Evolutionary conservation across 2,113 vertebrate species (phyloP).

Genomic region (Rynchops niger): DNA sequence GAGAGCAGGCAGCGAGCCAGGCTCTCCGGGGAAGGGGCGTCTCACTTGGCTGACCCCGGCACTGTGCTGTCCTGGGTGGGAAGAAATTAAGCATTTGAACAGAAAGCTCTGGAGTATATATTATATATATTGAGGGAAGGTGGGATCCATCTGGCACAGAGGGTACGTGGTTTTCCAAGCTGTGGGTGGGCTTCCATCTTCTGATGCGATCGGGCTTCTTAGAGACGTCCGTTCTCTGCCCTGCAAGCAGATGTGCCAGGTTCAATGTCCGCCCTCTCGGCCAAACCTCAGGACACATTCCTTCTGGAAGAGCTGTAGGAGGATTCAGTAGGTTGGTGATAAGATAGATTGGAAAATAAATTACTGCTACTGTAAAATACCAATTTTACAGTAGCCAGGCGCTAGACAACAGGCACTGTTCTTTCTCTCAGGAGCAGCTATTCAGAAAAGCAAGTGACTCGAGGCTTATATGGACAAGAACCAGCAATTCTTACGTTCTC

Average conservation of each 20-base stretch:
- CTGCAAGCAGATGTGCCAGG: background rate
- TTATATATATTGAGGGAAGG: background rate
- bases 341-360: background rate
- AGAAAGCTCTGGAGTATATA: background rate
- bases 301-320: background rate
- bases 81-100: fast-evolving
- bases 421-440: background rate
- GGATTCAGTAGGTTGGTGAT: background rate
- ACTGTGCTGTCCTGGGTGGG: background rate
- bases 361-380: background rate
- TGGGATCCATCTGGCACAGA: background rate
- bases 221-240: background rate
- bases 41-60: no score
- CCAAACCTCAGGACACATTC: background rate
- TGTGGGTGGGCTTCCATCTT: background rate
- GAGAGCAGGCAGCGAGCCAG: background rate
- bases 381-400: background rate
- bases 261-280: fast-evolving
- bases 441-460: background rate
- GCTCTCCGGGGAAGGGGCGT: background rate
- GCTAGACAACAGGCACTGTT: background rate
- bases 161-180: background rate
- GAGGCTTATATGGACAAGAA: background rate
- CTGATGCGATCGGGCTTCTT: background rate
- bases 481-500: background rate